phyloP scores from a whole-genome alignment of 2,113 vertebrate species.

The Pungitius pungitius region DNA sequence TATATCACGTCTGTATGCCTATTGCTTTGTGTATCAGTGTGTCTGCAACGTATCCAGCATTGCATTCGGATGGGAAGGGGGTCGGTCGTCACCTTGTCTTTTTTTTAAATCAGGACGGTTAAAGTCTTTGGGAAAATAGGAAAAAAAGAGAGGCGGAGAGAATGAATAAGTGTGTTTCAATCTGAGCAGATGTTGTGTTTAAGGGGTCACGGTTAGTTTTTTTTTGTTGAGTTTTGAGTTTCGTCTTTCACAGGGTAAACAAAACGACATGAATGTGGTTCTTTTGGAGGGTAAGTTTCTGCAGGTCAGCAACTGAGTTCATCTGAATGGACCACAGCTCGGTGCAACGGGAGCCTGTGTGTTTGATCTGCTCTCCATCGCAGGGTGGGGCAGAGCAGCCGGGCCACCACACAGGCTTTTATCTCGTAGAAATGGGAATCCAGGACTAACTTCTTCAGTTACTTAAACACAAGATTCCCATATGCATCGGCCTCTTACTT shows the following conservation, averaged over 20 bases:
- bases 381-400: slow-evolving; percentile 58
- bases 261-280: slow-evolving; percentile 55
- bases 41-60: slow-evolving; percentile 71
- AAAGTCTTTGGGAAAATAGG: slow-evolving; percentile 44
- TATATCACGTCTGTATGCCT: slow-evolving; percentile 76
- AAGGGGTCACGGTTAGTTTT: slow-evolving; percentile 24
- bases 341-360: slow-evolving; percentile 64
- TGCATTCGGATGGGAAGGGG: slow-evolving; percentile 55
- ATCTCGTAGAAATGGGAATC: slow-evolving; percentile 67
- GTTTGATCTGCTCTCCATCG: slow-evolving; percentile 58
- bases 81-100: slow-evolving; percentile 45
- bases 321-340: slow-evolving; percentile 65
- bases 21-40: slow-evolving; percentile 71
- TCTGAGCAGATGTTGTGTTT: slow-evolving; percentile 23
- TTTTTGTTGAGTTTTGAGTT: too few species aligned
- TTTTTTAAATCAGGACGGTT: slow-evolving; percentile 46
- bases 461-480: slow-evolving; percentile 71
- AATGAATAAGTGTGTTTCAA: slow-evolving; percentile 28
- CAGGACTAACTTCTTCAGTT: slow-evolving; percentile 60
- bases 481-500: slow-evolving; percentile 76
- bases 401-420: slow-evolving; percentile 64
- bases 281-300: slow-evolving; percentile 72
- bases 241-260: slow-evolving; percentile 74
- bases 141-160: slow-evolving; percentile 5
- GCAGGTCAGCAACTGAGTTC: slow-evolving; percentile 80